phyloP scores from a whole-genome alignment of 37 sponge, comb jelly and placozoan genomes.

The Corticium candelabrum region DNA sequence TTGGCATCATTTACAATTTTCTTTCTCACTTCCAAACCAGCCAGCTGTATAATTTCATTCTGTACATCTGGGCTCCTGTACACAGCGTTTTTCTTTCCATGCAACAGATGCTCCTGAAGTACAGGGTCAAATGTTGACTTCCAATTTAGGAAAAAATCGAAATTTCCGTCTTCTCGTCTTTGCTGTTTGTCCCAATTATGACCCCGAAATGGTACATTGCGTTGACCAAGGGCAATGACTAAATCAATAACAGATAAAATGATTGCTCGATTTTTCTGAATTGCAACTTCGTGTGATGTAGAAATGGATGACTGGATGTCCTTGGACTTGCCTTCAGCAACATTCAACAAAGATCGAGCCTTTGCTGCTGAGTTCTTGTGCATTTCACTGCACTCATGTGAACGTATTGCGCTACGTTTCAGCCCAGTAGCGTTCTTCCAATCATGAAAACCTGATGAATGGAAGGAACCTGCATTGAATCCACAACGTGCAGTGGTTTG shows the following conservation, averaged over 20 bases:
- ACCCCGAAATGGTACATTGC: slow-evolving; percentile 29
- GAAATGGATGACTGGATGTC: neutral
- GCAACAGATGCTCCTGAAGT: slow-evolving; percentile 20
- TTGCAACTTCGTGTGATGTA: slow-evolving; percentile 5
- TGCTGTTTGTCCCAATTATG: too few species aligned
- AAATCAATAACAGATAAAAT: slow-evolving; percentile 20
- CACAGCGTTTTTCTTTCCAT: slow-evolving; percentile 26
- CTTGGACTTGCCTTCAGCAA: neutral
- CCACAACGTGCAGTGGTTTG: too few species aligned
- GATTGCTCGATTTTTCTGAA: slow-evolving; percentile 7
- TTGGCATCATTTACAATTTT: slow-evolving; percentile 20
- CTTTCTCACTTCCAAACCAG: slow-evolving; percentile 19
- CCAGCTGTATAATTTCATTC: slow-evolving; percentile 35
- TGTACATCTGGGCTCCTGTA: slow-evolving; percentile 30
- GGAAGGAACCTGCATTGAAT: too few species aligned
- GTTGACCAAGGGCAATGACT: slow-evolving; percentile 26
- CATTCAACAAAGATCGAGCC: slow-evolving; percentile 1
- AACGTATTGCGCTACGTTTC: too few species aligned
- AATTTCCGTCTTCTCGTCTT: slow-evolving; percentile 35
- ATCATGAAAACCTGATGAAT: neutral
- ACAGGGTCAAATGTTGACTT: slow-evolving; percentile 31
- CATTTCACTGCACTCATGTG: neutral
- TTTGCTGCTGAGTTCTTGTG: neutral
- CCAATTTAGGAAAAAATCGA: slow-evolving; percentile 26
- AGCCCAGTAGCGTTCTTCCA: neutral